Conservation (phyloP, 2,888 invertebrate species). For the Microchrysa polita region DNA sequence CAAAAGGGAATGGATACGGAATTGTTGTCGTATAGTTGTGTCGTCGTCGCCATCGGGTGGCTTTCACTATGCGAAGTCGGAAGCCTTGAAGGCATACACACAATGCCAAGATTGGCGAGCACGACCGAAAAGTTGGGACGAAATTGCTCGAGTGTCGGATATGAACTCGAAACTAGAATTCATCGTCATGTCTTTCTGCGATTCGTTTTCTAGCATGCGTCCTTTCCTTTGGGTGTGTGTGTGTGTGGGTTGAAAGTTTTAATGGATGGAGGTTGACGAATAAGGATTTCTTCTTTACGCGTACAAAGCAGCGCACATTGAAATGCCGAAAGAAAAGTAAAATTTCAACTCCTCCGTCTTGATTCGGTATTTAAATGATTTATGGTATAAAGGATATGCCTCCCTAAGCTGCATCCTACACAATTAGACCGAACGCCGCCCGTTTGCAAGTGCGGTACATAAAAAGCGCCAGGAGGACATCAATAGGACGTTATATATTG, state of each 20-base stretch:
- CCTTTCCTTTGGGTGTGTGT: background rate
- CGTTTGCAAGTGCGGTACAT: no score
- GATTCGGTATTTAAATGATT: background rate
- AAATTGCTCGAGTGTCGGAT: slow-evolving; percentile 12
- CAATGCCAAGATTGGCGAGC: slow-evolving; percentile 24
- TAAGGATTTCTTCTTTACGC: background rate
- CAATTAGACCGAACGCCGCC: background rate
- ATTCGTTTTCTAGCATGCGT: background rate
- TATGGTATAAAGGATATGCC: background rate
- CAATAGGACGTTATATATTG: no score
- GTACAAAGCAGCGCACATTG: no score
- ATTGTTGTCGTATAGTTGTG: background rate
- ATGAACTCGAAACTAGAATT: background rate
- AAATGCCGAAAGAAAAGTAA: no score
- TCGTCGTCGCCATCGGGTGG: background rate
- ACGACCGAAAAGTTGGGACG: slow-evolving; percentile 3
- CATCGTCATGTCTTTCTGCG: background rate
- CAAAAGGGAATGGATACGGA: slow-evolving; percentile 1
- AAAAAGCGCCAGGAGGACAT: no score
- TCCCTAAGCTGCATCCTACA: background rate
- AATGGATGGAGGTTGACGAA: background rate
- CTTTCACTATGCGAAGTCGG: no score
- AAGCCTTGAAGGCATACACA: slow-evolving; percentile 6
- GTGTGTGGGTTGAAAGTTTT: background rate
- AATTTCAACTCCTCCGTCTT: no score